A percentile compares a stretch with the other conserved stretches of the same genome.
These are phyloP conservation scores for Sepiola atlantica DNA, from an alignment of 2,888 invertebrate genomes.

Conservation along the genomic window DNA sequence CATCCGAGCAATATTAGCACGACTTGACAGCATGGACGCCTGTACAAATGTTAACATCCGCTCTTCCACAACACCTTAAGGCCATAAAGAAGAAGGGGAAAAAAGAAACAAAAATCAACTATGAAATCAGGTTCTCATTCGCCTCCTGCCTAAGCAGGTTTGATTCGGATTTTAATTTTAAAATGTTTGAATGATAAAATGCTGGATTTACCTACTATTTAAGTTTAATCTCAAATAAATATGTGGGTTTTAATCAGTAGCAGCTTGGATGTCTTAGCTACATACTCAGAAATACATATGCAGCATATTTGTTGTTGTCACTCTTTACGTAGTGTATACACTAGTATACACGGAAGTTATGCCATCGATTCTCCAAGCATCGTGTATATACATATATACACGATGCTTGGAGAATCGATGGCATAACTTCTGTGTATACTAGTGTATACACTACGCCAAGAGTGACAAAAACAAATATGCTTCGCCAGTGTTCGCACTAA, in stretches of 20 bases:
- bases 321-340: no score
- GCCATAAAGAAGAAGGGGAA: neutral
- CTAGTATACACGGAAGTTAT: no score
- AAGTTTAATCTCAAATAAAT: neutral
- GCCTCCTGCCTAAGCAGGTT: neutral
- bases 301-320: no score
- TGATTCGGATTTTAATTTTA: neutral
- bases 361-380: no score
- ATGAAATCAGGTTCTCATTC: neutral
- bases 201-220: neutral
- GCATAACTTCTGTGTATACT: no score
- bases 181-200: neutral
- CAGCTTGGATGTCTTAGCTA: neutral
- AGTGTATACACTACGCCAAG: no score
- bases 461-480: no score
- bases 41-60: neutral
- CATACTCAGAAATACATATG: neutral
- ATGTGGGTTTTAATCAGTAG: neutral
- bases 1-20: neutral
- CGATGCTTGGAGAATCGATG: no score
- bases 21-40: neutral
- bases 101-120: no score
- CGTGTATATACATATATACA: no score
- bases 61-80: neutral
- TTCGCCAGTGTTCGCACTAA: no score